Conservation (phyloP, 2,797 vertebrate species). For the Tolypeutes matacus region DNA sequence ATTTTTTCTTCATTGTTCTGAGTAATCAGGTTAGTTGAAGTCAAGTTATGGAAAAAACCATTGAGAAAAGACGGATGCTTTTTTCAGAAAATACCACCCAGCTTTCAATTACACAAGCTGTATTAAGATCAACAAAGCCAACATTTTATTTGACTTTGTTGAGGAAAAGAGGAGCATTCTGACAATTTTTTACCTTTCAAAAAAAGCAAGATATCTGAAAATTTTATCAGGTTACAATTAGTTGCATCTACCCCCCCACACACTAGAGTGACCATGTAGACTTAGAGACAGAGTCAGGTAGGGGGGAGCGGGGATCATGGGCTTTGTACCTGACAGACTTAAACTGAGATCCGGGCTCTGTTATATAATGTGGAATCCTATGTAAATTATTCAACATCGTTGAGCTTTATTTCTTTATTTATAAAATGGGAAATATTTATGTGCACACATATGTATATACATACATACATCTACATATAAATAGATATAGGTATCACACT, state of each 20-base stretch:
- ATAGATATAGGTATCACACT: background rate
- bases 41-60: constrained; percentile 69
- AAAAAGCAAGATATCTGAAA: constrained; percentile 35
- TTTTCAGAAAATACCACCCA: constrained; percentile 76
- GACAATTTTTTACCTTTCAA: background rate
- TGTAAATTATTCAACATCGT: constrained; percentile 18
- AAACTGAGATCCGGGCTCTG: background rate
- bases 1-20: constrained; percentile 63
- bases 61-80: constrained; percentile 57
- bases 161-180: constrained; percentile 20
- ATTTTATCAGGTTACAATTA: background rate
- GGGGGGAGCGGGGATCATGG: background rate
- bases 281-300: background rate
- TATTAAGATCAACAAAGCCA: constrained; percentile 47
- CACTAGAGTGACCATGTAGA: background rate
- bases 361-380: constrained; percentile 10
- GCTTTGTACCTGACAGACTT: constrained; percentile 33
- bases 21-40: constrained; percentile 77
- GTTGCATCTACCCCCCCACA: background rate
- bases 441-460: too few relatives aligned
- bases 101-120: constrained; percentile 52
- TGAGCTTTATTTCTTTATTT: constrained; percentile 54
- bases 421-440: constrained; percentile 19
- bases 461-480: too few relatives aligned
- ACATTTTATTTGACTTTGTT: constrained; percentile 49